Percentiles rank a stretch among this genome's conserved stretches.
Conservation (phyloP, 2,797 vertebrate genomes). For the Sandelia bainsii region DNA sequence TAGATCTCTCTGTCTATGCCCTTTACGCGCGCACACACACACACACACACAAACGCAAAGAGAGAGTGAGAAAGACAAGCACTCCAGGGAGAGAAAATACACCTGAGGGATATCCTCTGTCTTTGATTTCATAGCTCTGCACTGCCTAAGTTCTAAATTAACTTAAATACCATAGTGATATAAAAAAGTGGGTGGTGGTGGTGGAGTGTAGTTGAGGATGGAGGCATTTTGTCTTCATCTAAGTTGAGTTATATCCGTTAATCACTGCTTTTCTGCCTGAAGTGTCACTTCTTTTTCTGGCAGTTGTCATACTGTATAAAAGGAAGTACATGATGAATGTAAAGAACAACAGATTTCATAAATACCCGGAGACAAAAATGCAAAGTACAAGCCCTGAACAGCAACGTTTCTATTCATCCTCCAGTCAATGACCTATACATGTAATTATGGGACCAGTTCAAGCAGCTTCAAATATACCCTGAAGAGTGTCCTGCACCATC, state of each 20-base stretch:
- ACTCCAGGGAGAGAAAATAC: slow-evolving; percentile 56
- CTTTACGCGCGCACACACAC: slow-evolving; percentile 50
- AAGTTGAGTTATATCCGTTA: slow-evolving; percentile 39
- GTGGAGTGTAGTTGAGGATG: slow-evolving; percentile 16
- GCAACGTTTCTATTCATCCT: slow-evolving; percentile 61
- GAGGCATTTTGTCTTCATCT: slow-evolving; percentile 44
- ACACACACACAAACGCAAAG: slow-evolving; percentile 20
- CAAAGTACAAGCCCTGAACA: slow-evolving; percentile 64
- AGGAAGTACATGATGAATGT: slow-evolving; percentile 36
- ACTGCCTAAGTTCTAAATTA: slow-evolving; percentile 62
- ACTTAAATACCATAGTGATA: slow-evolving; percentile 62
- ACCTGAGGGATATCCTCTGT: slow-evolving; percentile 67
- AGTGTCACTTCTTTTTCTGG: slow-evolving; percentile 46
- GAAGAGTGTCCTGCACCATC: slow-evolving; percentile 66
- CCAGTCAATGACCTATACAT: slow-evolving; percentile 77
- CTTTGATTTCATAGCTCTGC: slow-evolving; percentile 73
- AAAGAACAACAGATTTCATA: slow-evolving; percentile 63
- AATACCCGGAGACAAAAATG: slow-evolving; percentile 61
- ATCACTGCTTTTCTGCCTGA: slow-evolving; percentile 33
- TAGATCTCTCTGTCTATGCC: slow-evolving; percentile 79
- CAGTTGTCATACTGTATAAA: slow-evolving; percentile 57
- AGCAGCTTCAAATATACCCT: slow-evolving; percentile 79
- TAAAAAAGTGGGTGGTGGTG: slow-evolving; percentile 24
- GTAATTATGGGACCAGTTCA: slow-evolving; percentile 82
- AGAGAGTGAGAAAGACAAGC: slow-evolving; percentile 44